Evolutionary conservation across 2,888 invertebrate genomes (phyloP).

Genomic region (Hecatera dysodea): DNA sequence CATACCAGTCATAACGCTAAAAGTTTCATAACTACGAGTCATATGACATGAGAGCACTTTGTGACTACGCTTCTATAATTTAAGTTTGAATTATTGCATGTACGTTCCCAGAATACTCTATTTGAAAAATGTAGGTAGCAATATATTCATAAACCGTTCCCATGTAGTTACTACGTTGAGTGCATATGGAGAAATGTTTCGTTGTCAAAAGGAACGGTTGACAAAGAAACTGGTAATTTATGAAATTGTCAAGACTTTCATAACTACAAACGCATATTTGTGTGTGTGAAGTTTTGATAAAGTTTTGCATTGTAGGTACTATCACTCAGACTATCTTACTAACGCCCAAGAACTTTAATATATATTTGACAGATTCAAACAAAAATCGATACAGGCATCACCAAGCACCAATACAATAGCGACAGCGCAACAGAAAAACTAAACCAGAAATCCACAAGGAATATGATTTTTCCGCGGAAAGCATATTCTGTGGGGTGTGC

Average conservation of each 20-base stretch:
- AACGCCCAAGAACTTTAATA: background rate
- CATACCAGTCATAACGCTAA: constrained; percentile 58
- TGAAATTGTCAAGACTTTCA: constrained; percentile 9
- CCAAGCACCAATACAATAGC: constrained; percentile 6
- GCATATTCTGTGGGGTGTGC: constrained; percentile 70
- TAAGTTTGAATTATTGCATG: constrained; percentile 45
- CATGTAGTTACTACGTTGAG: constrained; percentile 5
- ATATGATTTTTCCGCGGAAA: constrained; percentile 61
- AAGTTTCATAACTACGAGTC: constrained; percentile 61
- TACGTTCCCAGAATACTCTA: constrained; percentile 38
- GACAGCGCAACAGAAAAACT: constrained; percentile 2
- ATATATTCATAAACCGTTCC: constrained; percentile 39
- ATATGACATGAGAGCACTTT: constrained; percentile 49
- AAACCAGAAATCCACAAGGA: constrained; percentile 38
- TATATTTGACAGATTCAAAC: background rate
- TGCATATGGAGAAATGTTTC: constrained; percentile 18
- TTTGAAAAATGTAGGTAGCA: constrained; percentile 27
- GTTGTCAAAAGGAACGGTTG: constrained; percentile 3
- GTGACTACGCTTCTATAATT: constrained; percentile 47
- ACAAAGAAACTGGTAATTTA: constrained; percentile 37
- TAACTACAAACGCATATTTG: background rate
- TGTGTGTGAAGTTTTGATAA: background rate
- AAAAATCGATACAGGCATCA: background rate
- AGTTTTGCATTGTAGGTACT: background rate
- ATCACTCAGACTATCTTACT: background rate